Evolutionary conservation across 2,797 vertebrate species (phyloP).

Genomic region (Poecilia wingei): DNA sequence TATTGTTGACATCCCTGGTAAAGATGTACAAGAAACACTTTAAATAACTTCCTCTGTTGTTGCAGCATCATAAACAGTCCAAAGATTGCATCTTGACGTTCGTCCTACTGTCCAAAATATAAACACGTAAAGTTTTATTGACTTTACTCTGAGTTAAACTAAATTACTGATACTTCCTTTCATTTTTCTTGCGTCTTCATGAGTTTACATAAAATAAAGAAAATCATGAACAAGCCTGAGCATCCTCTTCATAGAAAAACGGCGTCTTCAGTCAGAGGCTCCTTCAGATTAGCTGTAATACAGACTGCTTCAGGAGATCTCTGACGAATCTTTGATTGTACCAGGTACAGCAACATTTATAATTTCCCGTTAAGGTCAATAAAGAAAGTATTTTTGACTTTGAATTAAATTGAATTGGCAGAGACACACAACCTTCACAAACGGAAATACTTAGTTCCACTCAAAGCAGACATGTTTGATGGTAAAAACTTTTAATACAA

Average conservation of each 20-base stretch:
- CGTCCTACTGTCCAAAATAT: not conserved
- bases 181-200: not conserved
- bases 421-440: not conserved
- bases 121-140: not conserved
- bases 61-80: not conserved
- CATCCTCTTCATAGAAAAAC: no score
- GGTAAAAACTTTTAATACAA: slow-evolving; percentile 65
- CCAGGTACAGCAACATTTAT: no score
- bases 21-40: not conserved
- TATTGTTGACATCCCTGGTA: not conserved
- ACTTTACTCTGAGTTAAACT: not conserved
- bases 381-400: no score
- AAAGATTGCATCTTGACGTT: not conserved
- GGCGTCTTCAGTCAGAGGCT: no score
- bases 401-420: not conserved
- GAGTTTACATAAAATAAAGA: no score
- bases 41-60: not conserved
- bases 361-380: no score
- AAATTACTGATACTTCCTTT: not conserved
- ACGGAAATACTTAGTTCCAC: not conserved
- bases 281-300: no score
- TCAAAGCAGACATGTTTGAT: slow-evolving; percentile 17
- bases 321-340: no score
- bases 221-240: no score
- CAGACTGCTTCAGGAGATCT: no score